phyloP scores from a whole-genome alignment of 2,113 vertebrate species.

The Python bivittatus region DNA sequence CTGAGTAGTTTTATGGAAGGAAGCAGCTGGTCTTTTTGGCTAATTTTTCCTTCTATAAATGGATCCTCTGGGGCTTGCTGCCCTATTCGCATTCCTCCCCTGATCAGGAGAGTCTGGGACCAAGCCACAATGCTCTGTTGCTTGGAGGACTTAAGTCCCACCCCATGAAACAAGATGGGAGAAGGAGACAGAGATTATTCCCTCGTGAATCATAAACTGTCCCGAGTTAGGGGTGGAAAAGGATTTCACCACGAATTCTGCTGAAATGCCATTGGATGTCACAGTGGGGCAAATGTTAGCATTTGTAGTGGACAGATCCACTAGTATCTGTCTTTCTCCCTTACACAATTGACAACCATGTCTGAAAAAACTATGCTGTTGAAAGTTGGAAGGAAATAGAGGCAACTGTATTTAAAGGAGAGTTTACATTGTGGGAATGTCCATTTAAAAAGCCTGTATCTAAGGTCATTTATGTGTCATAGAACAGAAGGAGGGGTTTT shows the following conservation, averaged over 20 bases:
- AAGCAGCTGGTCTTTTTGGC: constrained; percentile 30
- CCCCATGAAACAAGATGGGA: not conserved
- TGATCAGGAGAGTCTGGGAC: not conserved
- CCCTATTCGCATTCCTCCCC: not conserved
- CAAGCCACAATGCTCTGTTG: not conserved
- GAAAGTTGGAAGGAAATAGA: not conserved
- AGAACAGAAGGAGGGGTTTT: not conserved
- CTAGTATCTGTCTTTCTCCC: not conserved
- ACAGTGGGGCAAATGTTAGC: not conserved
- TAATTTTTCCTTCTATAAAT: constrained; percentile 25
- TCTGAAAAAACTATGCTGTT: not conserved
- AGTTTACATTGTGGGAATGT: not conserved
- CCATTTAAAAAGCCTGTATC: not conserved
- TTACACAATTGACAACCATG: not conserved
- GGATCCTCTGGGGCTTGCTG: constrained; percentile 7
- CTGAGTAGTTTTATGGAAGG: constrained; percentile 14
- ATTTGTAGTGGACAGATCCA: not conserved
- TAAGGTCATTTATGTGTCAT: not conserved
- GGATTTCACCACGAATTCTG: not conserved
- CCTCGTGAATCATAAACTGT: not conserved
- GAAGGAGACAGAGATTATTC: not conserved
- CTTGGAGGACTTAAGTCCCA: not conserved
- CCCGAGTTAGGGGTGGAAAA: not conserved
- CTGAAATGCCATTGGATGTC: not conserved
- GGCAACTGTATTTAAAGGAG: not conserved